Evolutionary conservation across 2,113 vertebrate species (phyloP), one percentile per base, ranked within the genome.

Genomic region (Triplophysa dalaica): DNA sequence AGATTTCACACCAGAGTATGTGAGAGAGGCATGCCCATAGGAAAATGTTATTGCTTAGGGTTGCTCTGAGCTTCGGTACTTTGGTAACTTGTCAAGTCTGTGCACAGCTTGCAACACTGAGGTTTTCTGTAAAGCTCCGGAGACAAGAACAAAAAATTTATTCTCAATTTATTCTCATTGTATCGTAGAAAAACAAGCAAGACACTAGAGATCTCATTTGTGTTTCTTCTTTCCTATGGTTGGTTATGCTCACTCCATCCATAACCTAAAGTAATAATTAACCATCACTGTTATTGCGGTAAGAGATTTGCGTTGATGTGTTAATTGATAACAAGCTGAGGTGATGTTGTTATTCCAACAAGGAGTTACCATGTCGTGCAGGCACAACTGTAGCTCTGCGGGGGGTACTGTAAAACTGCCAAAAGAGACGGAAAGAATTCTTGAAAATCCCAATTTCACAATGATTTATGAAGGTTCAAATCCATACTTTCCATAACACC

Each of bases 391-490:
- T 54, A 22, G 78, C 85, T 2, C 86, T 76, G 87, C 77, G 77
- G 86, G 89, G 83, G 89, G 85, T 82, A n/a, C 19, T 52, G 65
- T 33, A 62, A 62, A 45, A 22, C 52, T 70, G 68, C 24, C 2
- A 8, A 60, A 60, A 16, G 54, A 60, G 21, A 43, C 13, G 22
- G 13, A 12, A 75, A 8, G 2, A 38, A 10, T 43, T 60, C 12
- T 24, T 22, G 33, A 38, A 38, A 74, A 61, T 61, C 56, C 12
- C 13, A 75, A 63, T 75, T 17, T 48, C 10, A 19, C 2, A 48
- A 75, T 75, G 73, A 75, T 75, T 63, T 63, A 75, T 50, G 24
- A 61, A n/a, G 2, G n/a, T 62, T 75, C 58, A 75, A 63, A 75
- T 75, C 73, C 52, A 73, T 38, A 8, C 33, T 12, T 73, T 73